Conservation (phyloP, 2,797 vertebrate genomes). For the Acrossocheilus fasciatus region DNA sequence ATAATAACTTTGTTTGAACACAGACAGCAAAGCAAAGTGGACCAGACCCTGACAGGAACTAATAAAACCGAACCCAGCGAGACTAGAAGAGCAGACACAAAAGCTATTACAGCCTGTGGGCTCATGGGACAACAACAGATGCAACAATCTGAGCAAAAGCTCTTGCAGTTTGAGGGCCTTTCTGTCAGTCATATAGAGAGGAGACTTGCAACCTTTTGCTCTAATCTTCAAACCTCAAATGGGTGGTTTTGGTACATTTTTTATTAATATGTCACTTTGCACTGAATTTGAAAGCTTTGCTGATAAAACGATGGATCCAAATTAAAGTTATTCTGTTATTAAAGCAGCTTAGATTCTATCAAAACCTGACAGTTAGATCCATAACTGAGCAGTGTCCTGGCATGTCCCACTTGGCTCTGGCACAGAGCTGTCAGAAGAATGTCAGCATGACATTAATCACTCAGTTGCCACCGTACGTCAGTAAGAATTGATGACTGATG, state of each 20-base stretch:
- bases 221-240: neutral
- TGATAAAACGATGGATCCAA: conserved; percentile 1
- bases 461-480: conserved; percentile 10
- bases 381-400: conserved; percentile 49
- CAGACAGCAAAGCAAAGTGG: conserved; percentile 14
- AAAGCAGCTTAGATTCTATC: conserved; percentile 40
- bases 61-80: conserved; percentile 39
- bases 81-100: conserved; percentile 39
- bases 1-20: conserved; percentile 14
- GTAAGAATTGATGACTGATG: conserved; percentile 8
- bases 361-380: conserved; percentile 17
- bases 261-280: neutral
- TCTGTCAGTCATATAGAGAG: conserved; percentile 21
- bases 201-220: conserved; percentile 25
- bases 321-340: conserved; percentile 33
- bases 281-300: neutral
- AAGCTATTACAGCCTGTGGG: conserved; percentile 44
- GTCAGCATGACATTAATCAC: conserved; percentile 60
- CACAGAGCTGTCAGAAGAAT: conserved; percentile 46
- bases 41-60: conserved; percentile 16
- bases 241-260: neutral
- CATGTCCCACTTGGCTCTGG: conserved; percentile 53
- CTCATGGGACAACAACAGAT: conserved; percentile 26
- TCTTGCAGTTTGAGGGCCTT: neutral
- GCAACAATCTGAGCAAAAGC: conserved; percentile 1